These are phyloP conservation scores for Burhinus bistriatus DNA, from an alignment of 2,113 vertebrate species.

Conservation along the genomic window DNA sequence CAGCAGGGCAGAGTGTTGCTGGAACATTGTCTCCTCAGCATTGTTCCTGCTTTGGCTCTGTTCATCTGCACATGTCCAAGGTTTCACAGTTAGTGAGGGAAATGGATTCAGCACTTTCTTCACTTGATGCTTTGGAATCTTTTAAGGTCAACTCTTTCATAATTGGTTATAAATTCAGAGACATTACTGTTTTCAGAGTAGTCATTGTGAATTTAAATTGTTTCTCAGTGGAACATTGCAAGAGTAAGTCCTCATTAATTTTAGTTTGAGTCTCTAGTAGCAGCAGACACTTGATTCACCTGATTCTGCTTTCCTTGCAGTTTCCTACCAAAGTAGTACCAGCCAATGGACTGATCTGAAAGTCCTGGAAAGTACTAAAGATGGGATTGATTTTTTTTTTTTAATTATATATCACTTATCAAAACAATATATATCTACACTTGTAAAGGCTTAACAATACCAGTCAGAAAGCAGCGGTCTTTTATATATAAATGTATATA, in stretches of 20 bases:
- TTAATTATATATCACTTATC: background rate
- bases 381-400: background rate
- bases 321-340: background rate
- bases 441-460: background rate
- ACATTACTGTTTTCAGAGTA: background rate
- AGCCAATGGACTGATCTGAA: background rate
- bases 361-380: background rate
- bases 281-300: background rate
- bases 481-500: background rate
- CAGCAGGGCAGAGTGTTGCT: background rate
- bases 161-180: conserved; percentile 8
- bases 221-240: background rate
- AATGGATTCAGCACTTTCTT: conserved; percentile 4
- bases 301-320: background rate
- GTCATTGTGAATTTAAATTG: background rate
- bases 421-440: background rate
- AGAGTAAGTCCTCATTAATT: background rate
- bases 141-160: background rate
- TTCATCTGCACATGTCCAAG: background rate
- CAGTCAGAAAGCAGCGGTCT: background rate
- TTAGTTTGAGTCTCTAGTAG: background rate
- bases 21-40: conserved; percentile 31
- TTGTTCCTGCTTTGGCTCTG: background rate
- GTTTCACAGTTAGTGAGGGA: background rate
- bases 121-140: background rate